Evolutionary conservation across 2,888 invertebrate genomes (phyloP).

Genomic region (Morpho achilles): DNA sequence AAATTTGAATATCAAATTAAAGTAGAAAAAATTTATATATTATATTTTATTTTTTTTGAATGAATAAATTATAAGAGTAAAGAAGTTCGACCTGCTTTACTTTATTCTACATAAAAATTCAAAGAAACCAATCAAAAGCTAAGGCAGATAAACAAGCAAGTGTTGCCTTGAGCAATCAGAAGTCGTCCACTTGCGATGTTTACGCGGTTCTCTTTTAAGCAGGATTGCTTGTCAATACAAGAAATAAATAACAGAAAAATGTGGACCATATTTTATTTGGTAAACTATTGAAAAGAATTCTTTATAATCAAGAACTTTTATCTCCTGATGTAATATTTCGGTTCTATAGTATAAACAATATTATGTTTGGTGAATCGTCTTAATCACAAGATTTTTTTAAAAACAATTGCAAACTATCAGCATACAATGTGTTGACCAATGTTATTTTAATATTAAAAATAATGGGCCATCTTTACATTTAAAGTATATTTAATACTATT

Average conservation of each 20-base stretch:
- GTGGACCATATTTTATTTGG: constrained; percentile 10
- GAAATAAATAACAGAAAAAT: constrained; percentile 48
- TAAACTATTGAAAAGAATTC: background rate
- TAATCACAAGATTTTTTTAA: no score
- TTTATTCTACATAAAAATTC: constrained; percentile 18
- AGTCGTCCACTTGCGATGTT: constrained; percentile 47
- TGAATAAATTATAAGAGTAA: background rate
- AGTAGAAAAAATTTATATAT: no score
- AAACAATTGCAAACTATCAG: no score
- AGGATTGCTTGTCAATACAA: constrained; percentile 67
- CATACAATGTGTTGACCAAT: no score
- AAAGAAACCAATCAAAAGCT: constrained; percentile 60
- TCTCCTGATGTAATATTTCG: background rate
- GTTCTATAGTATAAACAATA: no score
- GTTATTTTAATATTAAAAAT: no score
- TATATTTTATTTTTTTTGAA: no score
- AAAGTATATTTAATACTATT: no score
- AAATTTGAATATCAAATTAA: no score
- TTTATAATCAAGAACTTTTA: background rate
- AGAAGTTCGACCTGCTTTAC: constrained; percentile 10
- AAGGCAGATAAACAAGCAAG: constrained; percentile 53
- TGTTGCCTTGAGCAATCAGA: constrained; percentile 62
- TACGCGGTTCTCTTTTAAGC: constrained; percentile 58
- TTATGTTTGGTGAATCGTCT: no score
- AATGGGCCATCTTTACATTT: no score